Percentiles rank a stretch among this genome's conserved stretches.
Conservation (phyloP, 2,113 vertebrate genomes). For the Gasterosteus aculeatus region DNA sequence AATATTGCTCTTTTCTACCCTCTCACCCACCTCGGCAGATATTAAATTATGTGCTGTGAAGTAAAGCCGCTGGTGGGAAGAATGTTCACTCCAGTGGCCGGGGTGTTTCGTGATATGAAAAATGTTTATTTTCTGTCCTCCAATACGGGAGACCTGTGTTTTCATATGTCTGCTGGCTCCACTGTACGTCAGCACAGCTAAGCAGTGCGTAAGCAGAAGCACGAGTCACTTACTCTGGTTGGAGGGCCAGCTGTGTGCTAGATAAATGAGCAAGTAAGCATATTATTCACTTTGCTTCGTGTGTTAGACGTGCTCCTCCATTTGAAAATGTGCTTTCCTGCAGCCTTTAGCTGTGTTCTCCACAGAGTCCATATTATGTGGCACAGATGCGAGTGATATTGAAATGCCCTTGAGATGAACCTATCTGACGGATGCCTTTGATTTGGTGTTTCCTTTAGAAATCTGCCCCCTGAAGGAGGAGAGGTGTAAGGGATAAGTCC, state of each 20-base stretch:
- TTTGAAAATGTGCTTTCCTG: slow-evolving; percentile 22
- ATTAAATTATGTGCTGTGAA: slow-evolving; percentile 14
- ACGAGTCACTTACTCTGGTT: slow-evolving; percentile 53
- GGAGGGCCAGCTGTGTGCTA: slow-evolving; percentile 73
- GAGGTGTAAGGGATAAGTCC: background rate
- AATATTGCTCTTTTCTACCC: background rate
- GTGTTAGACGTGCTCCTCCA: slow-evolving; percentile 24
- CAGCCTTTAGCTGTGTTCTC: slow-evolving; percentile 7
- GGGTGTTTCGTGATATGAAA: slow-evolving; percentile 47
- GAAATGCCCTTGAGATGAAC: background rate
- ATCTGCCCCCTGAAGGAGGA: slow-evolving; percentile 25
- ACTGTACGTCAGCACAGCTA: slow-evolving; percentile 50
- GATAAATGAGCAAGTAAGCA: slow-evolving; percentile 69
- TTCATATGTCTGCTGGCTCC: slow-evolving; percentile 29
- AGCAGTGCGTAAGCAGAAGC: slow-evolving; percentile 57
- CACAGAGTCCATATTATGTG: background rate
- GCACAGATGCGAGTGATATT: background rate
- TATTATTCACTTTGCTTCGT: slow-evolving; percentile 25
- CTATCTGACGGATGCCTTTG: background rate
- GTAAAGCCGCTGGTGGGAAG: slow-evolving; percentile 3
- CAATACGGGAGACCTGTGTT: slow-evolving; percentile 2
- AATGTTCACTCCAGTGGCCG: background rate
- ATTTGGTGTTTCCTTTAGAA: slow-evolving; percentile 2
- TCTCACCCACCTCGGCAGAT: background rate
- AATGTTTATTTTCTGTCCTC: slow-evolving; percentile 33